These are phyloP conservation scores for Drosophila bifasciata DNA, from an alignment of 1,140 invertebrate species.

Conservation along the genomic window DNA sequence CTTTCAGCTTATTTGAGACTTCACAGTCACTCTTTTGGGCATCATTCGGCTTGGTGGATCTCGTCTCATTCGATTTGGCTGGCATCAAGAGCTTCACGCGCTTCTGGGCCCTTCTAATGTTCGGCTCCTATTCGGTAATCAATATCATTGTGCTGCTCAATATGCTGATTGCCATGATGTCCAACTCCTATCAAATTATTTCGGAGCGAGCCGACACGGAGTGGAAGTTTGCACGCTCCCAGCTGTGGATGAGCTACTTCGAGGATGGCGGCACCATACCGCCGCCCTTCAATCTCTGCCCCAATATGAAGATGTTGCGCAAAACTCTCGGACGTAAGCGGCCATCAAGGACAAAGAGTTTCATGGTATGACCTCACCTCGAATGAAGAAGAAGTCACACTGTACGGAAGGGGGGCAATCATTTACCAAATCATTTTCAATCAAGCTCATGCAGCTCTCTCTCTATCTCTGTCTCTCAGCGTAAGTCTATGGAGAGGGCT, in stretches of 20 bases:
- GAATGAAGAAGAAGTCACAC: too few relatives aligned
- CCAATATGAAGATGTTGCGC: constrained; percentile 87
- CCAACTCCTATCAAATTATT: constrained; percentile 96
- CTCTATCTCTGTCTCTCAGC: constrained; percentile 84
- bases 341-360: constrained; percentile 85
- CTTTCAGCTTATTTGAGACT: constrained; percentile 94
- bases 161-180: constrained; percentile 98
- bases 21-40: constrained; percentile 97
- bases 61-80: constrained; percentile 93
- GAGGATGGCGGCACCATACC: constrained; percentile 94
- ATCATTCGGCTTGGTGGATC: constrained; percentile 95
- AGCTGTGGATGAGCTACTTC: constrained; percentile 97
- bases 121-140: constrained; percentile 95
- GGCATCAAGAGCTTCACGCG: constrained; percentile 94
- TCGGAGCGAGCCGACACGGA: constrained; percentile 94
- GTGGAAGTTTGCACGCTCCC: constrained; percentile 96
- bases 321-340: constrained; percentile 82
- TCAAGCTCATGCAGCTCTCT: constrained; percentile 59
- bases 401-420: too few relatives aligned
- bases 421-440: constrained; percentile 69
- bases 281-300: constrained; percentile 94
- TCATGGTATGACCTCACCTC: too few relatives aligned
- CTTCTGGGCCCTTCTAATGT: constrained; percentile 94
- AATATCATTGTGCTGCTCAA: constrained; percentile 96
- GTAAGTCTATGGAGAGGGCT: constrained; percentile 89